Conservation (phyloP, 2,888 invertebrate species). For the Phrixothrix hirtus region DNA sequence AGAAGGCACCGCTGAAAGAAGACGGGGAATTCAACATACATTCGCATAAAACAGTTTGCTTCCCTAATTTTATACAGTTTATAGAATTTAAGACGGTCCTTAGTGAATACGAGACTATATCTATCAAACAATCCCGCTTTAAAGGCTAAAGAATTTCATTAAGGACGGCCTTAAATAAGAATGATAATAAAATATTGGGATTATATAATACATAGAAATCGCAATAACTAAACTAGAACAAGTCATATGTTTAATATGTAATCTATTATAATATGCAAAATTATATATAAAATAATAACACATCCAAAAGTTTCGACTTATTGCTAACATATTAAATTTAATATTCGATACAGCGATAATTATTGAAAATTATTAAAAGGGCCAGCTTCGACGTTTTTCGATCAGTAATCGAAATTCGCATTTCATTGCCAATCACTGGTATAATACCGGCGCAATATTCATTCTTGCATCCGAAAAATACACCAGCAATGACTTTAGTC, state of each 20-base stretch:
- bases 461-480: slow-evolving; percentile 8
- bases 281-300: slow-evolving; percentile 36
- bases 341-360: slow-evolving; percentile 22
- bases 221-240: slow-evolving; percentile 8
- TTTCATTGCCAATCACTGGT: background rate
- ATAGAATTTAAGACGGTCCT: slow-evolving; percentile 13
- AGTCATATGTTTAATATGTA: background rate
- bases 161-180: slow-evolving; percentile 6
- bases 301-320: slow-evolving; percentile 35
- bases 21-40: slow-evolving; percentile 53
- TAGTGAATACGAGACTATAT: slow-evolving; percentile 8
- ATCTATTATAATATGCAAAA: slow-evolving; percentile 20
- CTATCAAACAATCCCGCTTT: background rate
- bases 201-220: slow-evolving; percentile 6
- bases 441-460: background rate
- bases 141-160: slow-evolving; percentile 3
- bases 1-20: slow-evolving; percentile 60
- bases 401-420: background rate
- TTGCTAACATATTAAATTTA: slow-evolving; percentile 36
- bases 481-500: no score
- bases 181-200: background rate
- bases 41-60: slow-evolving; percentile 40
- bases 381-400: slow-evolving; percentile 6
- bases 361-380: slow-evolving; percentile 5
- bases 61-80: slow-evolving; percentile 22